These are phyloP conservation scores for Calliphora vicina DNA, from an alignment of 1,140 invertebrate species.

Conservation along the genomic window DNA sequence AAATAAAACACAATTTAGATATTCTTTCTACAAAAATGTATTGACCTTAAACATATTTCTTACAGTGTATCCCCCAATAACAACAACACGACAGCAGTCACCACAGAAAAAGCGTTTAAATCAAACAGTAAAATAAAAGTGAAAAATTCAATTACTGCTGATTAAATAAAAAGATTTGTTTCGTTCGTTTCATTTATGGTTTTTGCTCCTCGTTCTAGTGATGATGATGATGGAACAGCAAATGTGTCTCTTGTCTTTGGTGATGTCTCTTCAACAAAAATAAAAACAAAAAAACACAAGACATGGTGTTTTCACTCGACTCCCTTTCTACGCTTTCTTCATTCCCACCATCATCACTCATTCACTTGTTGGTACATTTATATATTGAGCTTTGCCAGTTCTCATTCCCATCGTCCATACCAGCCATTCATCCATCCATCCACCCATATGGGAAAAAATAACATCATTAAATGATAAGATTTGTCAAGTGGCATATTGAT, in stretches of 20 bases:
- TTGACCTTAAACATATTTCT: too few relatives aligned
- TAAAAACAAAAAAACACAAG: neutral
- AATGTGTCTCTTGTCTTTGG: neutral
- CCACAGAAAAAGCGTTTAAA: neutral
- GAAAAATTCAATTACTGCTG: neutral
- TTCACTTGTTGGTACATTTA: neutral
- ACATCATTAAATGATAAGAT: neutral
- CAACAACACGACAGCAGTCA: too few relatives aligned
- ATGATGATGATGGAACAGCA: neutral
- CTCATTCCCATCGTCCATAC: neutral
- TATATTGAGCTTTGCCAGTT: neutral
- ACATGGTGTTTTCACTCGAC: neutral
- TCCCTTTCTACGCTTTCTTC: neutral
- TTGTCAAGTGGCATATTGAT: conserved; percentile 4
- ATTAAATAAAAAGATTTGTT: neutral
- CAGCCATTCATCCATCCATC: neutral
- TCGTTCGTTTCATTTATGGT: neutral
- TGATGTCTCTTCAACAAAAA: neutral
- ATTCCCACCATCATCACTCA: neutral
- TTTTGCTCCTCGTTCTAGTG: neutral
- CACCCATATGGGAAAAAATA: neutral
- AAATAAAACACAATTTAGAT: too few relatives aligned
- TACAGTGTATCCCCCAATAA: too few relatives aligned
- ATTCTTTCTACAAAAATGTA: too few relatives aligned
- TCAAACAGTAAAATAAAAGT: neutral